phyloP scores from a whole-genome alignment of 37 sponge, comb jelly and placozoan species.

The Mnemiopsis leidyi region DNA sequence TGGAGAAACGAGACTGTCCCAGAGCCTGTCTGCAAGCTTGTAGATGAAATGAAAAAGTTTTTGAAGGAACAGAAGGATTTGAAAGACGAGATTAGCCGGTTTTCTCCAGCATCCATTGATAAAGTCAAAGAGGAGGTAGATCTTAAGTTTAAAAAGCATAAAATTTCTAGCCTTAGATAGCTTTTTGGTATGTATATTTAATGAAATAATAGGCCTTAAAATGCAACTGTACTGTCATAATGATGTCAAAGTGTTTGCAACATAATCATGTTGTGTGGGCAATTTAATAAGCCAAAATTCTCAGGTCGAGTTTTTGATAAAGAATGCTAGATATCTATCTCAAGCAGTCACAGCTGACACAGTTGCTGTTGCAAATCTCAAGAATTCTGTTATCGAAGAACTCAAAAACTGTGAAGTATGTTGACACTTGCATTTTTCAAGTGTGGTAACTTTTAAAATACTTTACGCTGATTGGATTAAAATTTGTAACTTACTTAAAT shows the following conservation, averaged over 20 bases:
- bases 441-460: too few relatives aligned
- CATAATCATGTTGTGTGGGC: too few relatives aligned
- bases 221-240: too few relatives aligned
- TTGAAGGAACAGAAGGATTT: conserved; percentile 61
- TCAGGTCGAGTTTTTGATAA: conserved; percentile 43
- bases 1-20: conserved; percentile 62
- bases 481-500: too few relatives aligned
- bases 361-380: conserved; percentile 38
- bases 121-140: conserved; percentile 57
- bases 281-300: too few relatives aligned
- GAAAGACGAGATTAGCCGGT: conserved; percentile 55
- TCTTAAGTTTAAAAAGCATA: too few relatives aligned
- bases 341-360: conserved; percentile 28
- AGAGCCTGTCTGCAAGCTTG: conserved; percentile 47
- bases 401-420: conserved; percentile 46
- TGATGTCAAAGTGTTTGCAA: too few relatives aligned
- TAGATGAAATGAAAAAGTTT: conserved; percentile 63
- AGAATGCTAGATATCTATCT: conserved; percentile 23
- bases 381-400: conserved; percentile 34
- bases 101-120: conserved; percentile 55
- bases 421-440: too few relatives aligned
- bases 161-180: too few relatives aligned
- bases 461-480: too few relatives aligned
- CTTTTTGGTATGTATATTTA: too few relatives aligned
- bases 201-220: too few relatives aligned